A percentile compares a stretch with the other conserved stretches of the same genome.
Conservation (phyloP, 23 tunicate species). For the Botrylloides violaceus region DNA sequence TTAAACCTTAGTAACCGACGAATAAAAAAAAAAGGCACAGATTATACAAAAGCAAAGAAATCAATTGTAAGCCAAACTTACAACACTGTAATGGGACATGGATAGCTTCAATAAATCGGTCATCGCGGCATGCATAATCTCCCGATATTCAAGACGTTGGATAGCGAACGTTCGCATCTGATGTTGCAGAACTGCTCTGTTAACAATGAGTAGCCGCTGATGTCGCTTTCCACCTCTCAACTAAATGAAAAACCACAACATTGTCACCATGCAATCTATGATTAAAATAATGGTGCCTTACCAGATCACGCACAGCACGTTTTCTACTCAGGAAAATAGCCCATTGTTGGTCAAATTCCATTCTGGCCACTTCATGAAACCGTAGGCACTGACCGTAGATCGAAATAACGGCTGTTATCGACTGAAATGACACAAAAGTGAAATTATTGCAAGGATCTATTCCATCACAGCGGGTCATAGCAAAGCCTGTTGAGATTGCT, state of each 20-base stretch:
- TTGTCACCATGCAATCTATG: no score
- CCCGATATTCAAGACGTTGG: slow-evolving; percentile 39
- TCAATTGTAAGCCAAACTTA: background rate
- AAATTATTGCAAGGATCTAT: no score
- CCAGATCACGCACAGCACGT: slow-evolving; percentile 35
- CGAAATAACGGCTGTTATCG: slow-evolving; percentile 43
- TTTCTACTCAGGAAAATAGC: slow-evolving; percentile 45
- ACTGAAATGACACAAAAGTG: no score
- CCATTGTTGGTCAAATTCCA: slow-evolving; percentile 75
- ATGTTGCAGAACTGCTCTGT: slow-evolving; percentile 60
- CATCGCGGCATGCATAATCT: slow-evolving; percentile 55
- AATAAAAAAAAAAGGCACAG: no score
- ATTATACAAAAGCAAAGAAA: background rate
- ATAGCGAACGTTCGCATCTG: slow-evolving; percentile 45
- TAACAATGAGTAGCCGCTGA: slow-evolving; percentile 34
- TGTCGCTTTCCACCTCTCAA: slow-evolving; percentile 38
- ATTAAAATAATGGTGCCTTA: no score
- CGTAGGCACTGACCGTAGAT: slow-evolving; percentile 68
- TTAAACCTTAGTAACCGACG: no score
- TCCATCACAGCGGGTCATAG: no score
- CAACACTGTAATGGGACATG: slow-evolving; percentile 73
- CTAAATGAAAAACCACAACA: no score
- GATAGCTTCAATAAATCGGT: slow-evolving; percentile 64
- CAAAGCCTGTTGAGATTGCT: no score
- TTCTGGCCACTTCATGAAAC: slow-evolving; percentile 40